Evolutionary conservation across 2,113 vertebrate species (phyloP).

Genomic region (Varanus salvator): DNA sequence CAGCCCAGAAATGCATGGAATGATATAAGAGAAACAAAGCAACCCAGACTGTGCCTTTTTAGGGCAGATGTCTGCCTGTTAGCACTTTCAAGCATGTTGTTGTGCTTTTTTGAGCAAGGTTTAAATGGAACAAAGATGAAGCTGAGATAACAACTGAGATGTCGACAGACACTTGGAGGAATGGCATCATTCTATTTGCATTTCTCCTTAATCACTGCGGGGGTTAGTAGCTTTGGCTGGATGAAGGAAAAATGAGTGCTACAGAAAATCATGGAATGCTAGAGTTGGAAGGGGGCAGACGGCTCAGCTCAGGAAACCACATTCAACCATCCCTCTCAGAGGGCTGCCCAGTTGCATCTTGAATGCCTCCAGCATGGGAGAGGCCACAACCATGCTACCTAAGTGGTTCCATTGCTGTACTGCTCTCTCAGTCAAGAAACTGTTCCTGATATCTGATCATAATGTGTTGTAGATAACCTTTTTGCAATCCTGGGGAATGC

Average conservation of each 20-base stretch:
- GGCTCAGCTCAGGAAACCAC: too few species aligned
- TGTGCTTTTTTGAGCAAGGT: neutral
- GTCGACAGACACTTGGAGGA: neutral
- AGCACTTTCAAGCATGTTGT: neutral
- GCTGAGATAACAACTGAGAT: neutral
- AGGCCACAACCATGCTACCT: too few species aligned
- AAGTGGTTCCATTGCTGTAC: too few species aligned
- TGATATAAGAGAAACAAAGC: neutral
- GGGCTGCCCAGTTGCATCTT: too few species aligned
- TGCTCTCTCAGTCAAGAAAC: too few species aligned
- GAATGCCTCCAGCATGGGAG: too few species aligned
- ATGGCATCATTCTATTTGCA: neutral
- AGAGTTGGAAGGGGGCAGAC: too few species aligned
- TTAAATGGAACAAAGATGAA: neutral
- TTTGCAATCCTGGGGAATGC: neutral
- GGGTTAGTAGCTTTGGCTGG: neutral
- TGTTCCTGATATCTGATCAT: too few species aligned
- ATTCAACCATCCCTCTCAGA: too few species aligned
- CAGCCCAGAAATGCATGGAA: slow-evolving; percentile 5
- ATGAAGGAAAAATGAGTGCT: neutral
- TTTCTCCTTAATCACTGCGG: neutral
- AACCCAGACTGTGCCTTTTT: neutral
- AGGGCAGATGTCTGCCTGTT: neutral
- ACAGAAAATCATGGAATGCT: neutral
- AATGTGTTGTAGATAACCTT: neutral